Base-by-base conservation (phyloP, 1,140 invertebrate species). In the Drosophila santomea region DNA sequence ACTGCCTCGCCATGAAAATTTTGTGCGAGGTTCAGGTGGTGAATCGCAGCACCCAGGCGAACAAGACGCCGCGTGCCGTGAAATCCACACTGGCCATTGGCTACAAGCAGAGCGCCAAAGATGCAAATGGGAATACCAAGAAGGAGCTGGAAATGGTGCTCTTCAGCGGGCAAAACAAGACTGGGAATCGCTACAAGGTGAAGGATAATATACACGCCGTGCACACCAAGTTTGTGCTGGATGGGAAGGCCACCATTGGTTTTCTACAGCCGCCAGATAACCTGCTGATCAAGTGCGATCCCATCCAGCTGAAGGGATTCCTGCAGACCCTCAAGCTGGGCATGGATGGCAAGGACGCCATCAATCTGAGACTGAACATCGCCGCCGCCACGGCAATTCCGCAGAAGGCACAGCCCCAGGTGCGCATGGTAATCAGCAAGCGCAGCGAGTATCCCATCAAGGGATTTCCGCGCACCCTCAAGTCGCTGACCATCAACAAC, bases 231-330 rank as follows among this genome's bases (percentile, higher is more conserved):
- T 97, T 95, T 90, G 89, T 96, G 12, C 93, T 94, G 44, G 95
- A 96, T 89, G 96, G 96, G 58, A 96, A 96, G 93, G 93, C 94
- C 23, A 96, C 96, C 8, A 94, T 97, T 62, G 93, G 95, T 54
- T 94, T 97, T 52, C 94, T 94, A 75, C 93, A 94, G 66, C 96
- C 96, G 15, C 93, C 94, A 35, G 94, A 96, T 69, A 95, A 97
- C 92, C 83, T 97, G 48, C 94, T 94, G 52, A 95, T 97, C 44
- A 94, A 95, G 90, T 92, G 94, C 73, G 95, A 96, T 91, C 80
- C 93, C 17, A 93, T 95, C 54, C 94, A 95, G 72, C 88, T 96
- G 14, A 96, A 96, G 92, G 94, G 93, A 71, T 96, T 96, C 86
- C 92, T 96, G 62, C 94, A 93, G 75, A 89, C 95, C 7, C 86